phyloP scores from a whole-genome alignment of 2,113 vertebrate species.

The Hypocryptadius cinnamomeus region DNA sequence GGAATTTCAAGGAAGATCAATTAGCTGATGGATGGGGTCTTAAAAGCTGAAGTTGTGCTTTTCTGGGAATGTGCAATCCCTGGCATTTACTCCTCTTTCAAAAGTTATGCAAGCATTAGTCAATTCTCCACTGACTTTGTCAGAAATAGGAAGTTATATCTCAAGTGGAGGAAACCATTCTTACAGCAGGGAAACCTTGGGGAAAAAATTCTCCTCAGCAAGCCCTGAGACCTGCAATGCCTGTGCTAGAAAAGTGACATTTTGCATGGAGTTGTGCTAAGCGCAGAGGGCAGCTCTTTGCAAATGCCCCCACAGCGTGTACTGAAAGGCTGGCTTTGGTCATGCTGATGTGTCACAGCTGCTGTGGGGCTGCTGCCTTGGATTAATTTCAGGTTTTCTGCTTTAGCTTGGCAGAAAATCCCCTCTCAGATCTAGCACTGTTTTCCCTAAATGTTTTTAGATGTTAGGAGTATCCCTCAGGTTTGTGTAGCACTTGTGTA shows the following conservation, averaged over 20 bases:
- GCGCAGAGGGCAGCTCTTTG: not conserved
- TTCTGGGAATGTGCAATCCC: not conserved
- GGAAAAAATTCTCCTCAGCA: not conserved
- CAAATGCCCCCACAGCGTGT: not conserved
- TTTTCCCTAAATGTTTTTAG: not conserved
- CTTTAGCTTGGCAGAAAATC: not conserved
- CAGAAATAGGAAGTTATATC: not conserved
- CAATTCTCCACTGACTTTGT: not conserved
- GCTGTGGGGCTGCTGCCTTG: not conserved
- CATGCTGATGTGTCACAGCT: not conserved
- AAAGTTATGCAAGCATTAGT: not conserved
- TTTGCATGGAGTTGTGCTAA: not conserved
- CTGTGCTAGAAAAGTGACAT: not conserved
- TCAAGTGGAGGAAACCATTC: not conserved
- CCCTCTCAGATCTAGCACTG: not conserved
- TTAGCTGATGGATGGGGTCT: not conserved
- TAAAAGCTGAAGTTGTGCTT: not conserved
- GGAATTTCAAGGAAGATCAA: not conserved
- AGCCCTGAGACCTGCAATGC: not conserved
- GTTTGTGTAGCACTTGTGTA: not conserved
- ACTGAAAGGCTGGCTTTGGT: not conserved
- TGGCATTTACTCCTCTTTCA: not conserved
- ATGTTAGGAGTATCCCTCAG: fast-evolving
- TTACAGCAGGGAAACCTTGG: not conserved
- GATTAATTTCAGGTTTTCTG: not conserved